Conservation (phyloP, 1,140 invertebrate species). For the Nymphalis io region DNA sequence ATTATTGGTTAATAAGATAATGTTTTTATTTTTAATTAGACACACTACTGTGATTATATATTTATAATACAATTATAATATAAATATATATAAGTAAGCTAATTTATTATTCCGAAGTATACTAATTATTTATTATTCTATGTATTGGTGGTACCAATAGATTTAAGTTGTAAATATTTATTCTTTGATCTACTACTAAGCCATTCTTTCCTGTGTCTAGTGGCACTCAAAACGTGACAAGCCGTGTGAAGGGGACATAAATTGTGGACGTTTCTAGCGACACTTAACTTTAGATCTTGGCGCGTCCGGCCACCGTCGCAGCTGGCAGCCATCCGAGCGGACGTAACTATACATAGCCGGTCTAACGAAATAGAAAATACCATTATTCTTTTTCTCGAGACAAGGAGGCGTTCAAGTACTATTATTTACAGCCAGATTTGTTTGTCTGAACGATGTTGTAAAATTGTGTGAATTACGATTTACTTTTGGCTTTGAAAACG, state of each 20-base stretch:
- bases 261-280: conserved; percentile 48
- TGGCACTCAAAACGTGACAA: conserved; percentile 37
- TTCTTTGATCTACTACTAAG: conserved; percentile 22
- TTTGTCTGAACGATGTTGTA: conserved; percentile 46
- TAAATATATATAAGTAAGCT: too few species aligned
- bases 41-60: too few species aligned
- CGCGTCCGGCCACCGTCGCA: conserved; percentile 48
- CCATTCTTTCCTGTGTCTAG: conserved; percentile 35
- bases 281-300: conserved; percentile 51
- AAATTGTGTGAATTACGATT: conserved; percentile 26
- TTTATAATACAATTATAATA: too few species aligned
- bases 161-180: conserved; percentile 31
- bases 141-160: conserved; percentile 4
- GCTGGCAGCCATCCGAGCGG: conserved; percentile 71
- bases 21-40: too few species aligned
- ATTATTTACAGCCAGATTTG: conserved; percentile 73
- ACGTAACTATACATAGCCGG: conserved; percentile 64
- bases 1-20: too few species aligned
- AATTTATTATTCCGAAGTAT: too few species aligned
- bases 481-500: conserved; percentile 1
- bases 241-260: conserved; percentile 41
- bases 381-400: conserved; percentile 73
- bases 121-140: too few species aligned
- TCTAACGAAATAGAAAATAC: conserved; percentile 77
- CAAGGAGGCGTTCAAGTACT: conserved; percentile 69